Evolutionary conservation across 2,888 invertebrate genomes (phyloP).

Genomic region (Melieria picta): DNA sequence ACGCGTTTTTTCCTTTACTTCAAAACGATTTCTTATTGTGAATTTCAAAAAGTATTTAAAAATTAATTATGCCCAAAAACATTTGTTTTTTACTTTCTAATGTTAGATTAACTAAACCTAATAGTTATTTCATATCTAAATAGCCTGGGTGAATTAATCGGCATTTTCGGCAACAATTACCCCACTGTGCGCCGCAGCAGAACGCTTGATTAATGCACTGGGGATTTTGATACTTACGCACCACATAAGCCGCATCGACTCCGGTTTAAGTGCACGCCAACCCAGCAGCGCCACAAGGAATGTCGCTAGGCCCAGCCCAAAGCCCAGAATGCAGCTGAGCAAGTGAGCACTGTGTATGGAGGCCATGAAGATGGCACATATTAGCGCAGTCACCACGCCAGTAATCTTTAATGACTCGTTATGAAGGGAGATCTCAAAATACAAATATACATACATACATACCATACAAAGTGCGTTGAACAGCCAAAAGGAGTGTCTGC

Average conservation of each 20-base stretch:
- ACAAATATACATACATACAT: constrained; percentile 7
- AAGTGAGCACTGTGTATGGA: constrained; percentile 18
- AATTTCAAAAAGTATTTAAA: too few species aligned
- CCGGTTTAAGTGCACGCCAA: constrained; percentile 13
- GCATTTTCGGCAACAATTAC: too few species aligned
- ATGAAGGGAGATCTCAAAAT: not conserved
- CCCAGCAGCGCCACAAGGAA: constrained; percentile 18
- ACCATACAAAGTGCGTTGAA: constrained; percentile 29
- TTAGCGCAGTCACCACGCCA: constrained; percentile 16
- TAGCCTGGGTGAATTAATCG: too few species aligned
- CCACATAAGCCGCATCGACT: constrained; percentile 22
- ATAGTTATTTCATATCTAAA: too few species aligned
- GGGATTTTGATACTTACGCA: constrained; percentile 24
- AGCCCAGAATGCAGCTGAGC: constrained; percentile 23
- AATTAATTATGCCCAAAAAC: too few species aligned
- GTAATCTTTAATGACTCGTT: constrained; percentile 18
- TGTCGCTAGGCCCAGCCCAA: constrained; percentile 19
- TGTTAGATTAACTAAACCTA: too few species aligned
- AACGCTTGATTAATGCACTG: not conserved
- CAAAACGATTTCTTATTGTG: too few species aligned
- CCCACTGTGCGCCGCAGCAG: too few species aligned
- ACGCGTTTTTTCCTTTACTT: too few species aligned
- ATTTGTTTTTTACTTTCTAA: too few species aligned
- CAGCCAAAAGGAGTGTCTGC: constrained; percentile 1
- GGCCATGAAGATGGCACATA: constrained; percentile 22